Percentiles rank a stretch among this genome's conserved stretches.
These are phyloP conservation scores for Candoia aspera DNA, from an alignment of 2,113 vertebrate genomes.

Conservation along the genomic window DNA sequence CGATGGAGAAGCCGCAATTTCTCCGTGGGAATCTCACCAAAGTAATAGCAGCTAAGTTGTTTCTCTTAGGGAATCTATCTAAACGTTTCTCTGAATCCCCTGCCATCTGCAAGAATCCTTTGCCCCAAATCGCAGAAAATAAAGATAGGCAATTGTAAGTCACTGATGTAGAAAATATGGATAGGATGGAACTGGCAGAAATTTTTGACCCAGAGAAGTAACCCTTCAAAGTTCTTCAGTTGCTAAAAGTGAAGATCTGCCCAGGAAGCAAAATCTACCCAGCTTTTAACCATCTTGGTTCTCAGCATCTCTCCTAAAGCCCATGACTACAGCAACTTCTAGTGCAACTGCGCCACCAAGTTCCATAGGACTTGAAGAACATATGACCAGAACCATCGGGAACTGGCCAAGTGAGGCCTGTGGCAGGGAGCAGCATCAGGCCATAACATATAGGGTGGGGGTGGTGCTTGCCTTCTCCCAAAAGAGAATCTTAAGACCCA, in stretches of 20 bases:
- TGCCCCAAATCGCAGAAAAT: background rate
- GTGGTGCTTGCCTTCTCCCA: background rate
- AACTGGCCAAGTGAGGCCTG: background rate
- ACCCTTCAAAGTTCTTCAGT: background rate
- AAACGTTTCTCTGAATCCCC: background rate
- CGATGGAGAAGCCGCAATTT: too few species aligned
- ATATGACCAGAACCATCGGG: background rate
- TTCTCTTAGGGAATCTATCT: background rate
- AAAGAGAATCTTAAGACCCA: background rate
- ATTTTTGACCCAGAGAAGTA: background rate
- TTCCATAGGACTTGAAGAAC: background rate
- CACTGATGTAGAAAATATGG: too few species aligned
- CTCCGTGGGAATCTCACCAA: background rate
- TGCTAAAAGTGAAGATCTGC: background rate
- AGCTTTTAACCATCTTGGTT: background rate
- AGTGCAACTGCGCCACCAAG: background rate
- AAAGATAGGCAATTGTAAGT: background rate
- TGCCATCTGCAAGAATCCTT: background rate
- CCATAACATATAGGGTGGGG: background rate
- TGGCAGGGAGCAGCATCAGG: background rate
- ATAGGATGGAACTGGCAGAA: background rate
- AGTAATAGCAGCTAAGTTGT: background rate
- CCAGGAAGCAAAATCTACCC: background rate
- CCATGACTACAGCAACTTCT: background rate
- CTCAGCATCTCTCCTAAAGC: background rate